Conservation (phyloP, 2,113 vertebrate genomes). For the Amphilophus citrinellus region DNA sequence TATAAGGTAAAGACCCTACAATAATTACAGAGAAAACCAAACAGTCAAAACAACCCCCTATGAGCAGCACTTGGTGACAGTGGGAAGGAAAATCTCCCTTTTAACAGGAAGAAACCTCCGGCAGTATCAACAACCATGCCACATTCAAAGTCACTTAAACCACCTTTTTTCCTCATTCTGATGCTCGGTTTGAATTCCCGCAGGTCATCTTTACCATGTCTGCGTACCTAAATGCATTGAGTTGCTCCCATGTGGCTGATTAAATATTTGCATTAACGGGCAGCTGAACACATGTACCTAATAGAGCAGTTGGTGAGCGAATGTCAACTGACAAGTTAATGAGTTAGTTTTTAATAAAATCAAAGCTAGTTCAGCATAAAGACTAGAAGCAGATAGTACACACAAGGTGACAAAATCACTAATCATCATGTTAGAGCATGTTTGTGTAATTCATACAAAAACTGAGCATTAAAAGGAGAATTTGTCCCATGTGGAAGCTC, state of each 20-base stretch:
- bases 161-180: not conserved
- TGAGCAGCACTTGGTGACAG: too few relatives aligned
- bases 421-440: not conserved
- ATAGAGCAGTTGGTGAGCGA: not conserved
- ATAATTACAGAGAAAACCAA: too few relatives aligned
- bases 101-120: too few relatives aligned
- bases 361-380: not conserved
- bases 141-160: not conserved
- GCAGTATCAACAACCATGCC: not conserved
- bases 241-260: not conserved
- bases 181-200: too few relatives aligned
- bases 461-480: not conserved
- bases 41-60: too few relatives aligned
- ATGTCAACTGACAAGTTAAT: not conserved
- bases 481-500: not conserved
- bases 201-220: too few relatives aligned
- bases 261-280: not conserved
- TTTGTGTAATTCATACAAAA: not conserved
- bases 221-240: too few relatives aligned
- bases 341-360: not conserved
- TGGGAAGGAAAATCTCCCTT: too few relatives aligned
- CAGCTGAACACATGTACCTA: not conserved
- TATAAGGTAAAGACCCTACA: too few relatives aligned
- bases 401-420: fast-evolving
- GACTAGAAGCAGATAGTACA: not conserved